Base-by-base conservation (phyloP, 2,113 vertebrate species). In the Calcarius ornatus region DNA sequence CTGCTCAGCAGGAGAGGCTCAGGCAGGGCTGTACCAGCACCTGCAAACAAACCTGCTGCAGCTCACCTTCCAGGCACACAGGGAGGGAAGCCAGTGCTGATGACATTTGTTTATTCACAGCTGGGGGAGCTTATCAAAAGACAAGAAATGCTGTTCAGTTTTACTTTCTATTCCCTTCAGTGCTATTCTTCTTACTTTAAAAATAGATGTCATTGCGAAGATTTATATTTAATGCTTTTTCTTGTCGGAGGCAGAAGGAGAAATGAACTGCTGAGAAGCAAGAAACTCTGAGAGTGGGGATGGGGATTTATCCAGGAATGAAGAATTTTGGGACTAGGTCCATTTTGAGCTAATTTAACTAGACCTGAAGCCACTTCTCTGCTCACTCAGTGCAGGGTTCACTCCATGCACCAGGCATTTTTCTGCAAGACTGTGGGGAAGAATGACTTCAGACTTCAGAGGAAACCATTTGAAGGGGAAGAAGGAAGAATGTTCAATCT, bases 201-300 rank as follows among this genome's bases (percentile, higher is more conserved):
- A 96, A 87, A 81, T 86, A 72, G 53, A 91, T 94, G 83, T 81
- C 86, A 91, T 60, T 79, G 69, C 69, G 75, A 94, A 92, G 65
- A 76, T 92, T 92, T 91, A 35, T 69, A 91, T 88, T 89, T 87
- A 94, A 87, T 84, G 73, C 27, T 87, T 84, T 84, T 92, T 15
- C 28, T 75, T 84, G 53, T 91, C 87, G 53, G 40, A 92, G 43
- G 71, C 6, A 4, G 64, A 95, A 78, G 38, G 43, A 92, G 37
- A 88, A 88, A 43, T 57, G 18, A 80, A 70, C 43, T 81, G 31
- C 61, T 89, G 61, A 92, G 65, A 51, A 93, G 42, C 22, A 86
- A 78, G 73, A 72, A 84, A 65, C 12, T 57, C 50, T 68, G 22
- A 15, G 64, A 81, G 12, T 27, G 11, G 20, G 43, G 19, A 87